phyloP scores from a whole-genome alignment of 1,140 invertebrate genomes.

The Psilanteris sp. region DNA sequence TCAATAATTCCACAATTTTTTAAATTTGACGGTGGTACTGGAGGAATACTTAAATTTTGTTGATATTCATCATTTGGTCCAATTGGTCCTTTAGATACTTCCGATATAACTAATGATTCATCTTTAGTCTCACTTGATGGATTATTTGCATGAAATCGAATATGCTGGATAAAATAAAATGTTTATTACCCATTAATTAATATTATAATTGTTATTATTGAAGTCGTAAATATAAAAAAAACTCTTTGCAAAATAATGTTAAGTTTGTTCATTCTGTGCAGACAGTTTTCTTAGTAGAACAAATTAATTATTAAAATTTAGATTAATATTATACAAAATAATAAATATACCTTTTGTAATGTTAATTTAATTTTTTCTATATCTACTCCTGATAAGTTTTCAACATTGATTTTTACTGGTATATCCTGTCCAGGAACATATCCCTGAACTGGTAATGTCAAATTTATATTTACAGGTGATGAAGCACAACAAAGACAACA shows the following conservation, averaged over 20 bases:
- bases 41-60: conserved; percentile 82
- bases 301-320: too few species aligned
- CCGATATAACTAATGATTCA: conserved; percentile 79
- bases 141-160: conserved; percentile 81
- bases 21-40: conserved; percentile 84
- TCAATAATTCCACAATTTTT: conserved; percentile 84
- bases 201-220: too few species aligned
- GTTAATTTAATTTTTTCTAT: conserved; percentile 77
- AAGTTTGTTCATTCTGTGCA: too few species aligned
- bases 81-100: conserved; percentile 80
- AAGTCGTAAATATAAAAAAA: too few species aligned
- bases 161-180: conserved; percentile 30
- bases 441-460: conserved; percentile 83
- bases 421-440: conserved; percentile 86
- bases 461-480: conserved; percentile 82
- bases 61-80: conserved; percentile 73
- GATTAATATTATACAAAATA: too few species aligned
- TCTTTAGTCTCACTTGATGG: conserved; percentile 80
- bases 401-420: conserved; percentile 84
- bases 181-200: too few species aligned
- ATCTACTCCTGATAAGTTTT: conserved; percentile 85
- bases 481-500: conserved; percentile 86
- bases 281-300: too few species aligned
- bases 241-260: too few species aligned
- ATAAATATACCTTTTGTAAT: conserved; percentile 56